Evolutionary conservation across 2,797 vertebrate genomes (phyloP), one percentile per base, ranked within the genome.

Genomic region (Pteronotus mesoamericanus): DNA sequence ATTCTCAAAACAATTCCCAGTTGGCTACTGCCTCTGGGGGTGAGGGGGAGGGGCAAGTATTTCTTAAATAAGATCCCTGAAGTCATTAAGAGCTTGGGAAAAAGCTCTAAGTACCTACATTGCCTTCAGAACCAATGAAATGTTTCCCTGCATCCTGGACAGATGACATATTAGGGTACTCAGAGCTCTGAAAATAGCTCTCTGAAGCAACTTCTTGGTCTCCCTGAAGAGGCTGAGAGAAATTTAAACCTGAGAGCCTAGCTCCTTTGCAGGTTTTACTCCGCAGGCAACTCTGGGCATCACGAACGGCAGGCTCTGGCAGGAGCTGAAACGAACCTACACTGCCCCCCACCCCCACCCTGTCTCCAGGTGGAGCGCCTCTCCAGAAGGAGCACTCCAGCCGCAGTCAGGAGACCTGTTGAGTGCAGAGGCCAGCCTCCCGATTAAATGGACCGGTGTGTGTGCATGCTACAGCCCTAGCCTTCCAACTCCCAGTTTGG

Each of bases 131-230:
- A 95, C 66, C 82, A 92, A 89, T 55, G 72, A 94, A 95, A 37
- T 32, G 19, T n/a, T 89, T 61, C 55, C 75, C 59, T 95, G 46
- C 39, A 86, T 94, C 80, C 69, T 89, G 69, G 75, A 88, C 80
- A 92, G 77, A 87, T 80, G 89, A 96, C 86, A 97, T 92, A 48
- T 61, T 61, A 90, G 87, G 68, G 55, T 66, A 39, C 55, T 86
- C 32, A 91, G 48, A 91, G 84, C 26, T 94, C 85, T 97, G 94
- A 96, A 96, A 96, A 97, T 84, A 96, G 78, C 68, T 92, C 32
- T 91, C 51, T 77, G 53, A 95, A 95, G 74, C 82, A 96, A 90
- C n/a, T 72, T 87, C 77, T 95, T 86, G 68, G 53, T 94, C 85
- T 96, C 80, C 85, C 94, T 91, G 85, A 96, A 93, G 71, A 48